Evolutionary conservation across 1,140 invertebrate genomes (phyloP).

Genomic region (Pachypeltis micranthus): DNA sequence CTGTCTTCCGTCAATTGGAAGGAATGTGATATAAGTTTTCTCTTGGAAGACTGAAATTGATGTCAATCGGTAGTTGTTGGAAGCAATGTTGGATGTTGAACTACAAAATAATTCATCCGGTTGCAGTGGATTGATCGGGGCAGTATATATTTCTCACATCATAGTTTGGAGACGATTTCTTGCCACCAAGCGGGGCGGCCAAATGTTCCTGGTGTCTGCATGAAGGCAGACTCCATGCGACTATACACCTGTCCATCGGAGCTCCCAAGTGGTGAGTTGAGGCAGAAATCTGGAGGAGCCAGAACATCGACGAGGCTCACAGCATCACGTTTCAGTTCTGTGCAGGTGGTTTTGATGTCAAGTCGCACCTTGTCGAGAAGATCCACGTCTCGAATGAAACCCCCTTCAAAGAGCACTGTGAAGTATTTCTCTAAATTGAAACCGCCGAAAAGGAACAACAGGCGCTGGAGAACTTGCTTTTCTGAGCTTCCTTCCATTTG

Average conservation of each 20-base stretch:
- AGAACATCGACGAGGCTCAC: conserved; percentile 66
- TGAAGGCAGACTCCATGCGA: conserved; percentile 50
- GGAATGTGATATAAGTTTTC: too few species aligned
- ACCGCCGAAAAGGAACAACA: conserved; percentile 59
- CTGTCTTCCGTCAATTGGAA: too few species aligned
- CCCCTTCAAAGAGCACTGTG: conserved; percentile 55
- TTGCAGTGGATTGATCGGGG: too few species aligned
- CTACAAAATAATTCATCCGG: too few species aligned
- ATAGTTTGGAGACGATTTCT: conserved; percentile 40
- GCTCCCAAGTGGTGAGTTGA: conserved; percentile 66
- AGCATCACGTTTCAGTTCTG: conserved; percentile 52
- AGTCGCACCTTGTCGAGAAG: conserved; percentile 25
- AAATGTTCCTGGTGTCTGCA: conserved; percentile 53
- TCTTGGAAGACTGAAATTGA: too few species aligned
- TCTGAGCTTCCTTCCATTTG: conserved; percentile 19
- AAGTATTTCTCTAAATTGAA: conserved; percentile 62
- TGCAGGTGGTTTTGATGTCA: conserved; percentile 47
- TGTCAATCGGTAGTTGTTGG: too few species aligned
- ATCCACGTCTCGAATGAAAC: not conserved
- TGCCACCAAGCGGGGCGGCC: conserved; percentile 68
- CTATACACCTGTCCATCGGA: conserved; percentile 55
- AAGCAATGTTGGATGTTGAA: too few species aligned
- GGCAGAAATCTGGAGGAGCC: conserved; percentile 75
- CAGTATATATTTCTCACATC: too few species aligned
- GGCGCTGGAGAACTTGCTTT: conserved; percentile 45